Percentiles rank a stretch among this genome's conserved stretches.
Evolutionary conservation across 1,140 invertebrate species (phyloP).

Genomic region (Scaptomyza graminum): DNA sequence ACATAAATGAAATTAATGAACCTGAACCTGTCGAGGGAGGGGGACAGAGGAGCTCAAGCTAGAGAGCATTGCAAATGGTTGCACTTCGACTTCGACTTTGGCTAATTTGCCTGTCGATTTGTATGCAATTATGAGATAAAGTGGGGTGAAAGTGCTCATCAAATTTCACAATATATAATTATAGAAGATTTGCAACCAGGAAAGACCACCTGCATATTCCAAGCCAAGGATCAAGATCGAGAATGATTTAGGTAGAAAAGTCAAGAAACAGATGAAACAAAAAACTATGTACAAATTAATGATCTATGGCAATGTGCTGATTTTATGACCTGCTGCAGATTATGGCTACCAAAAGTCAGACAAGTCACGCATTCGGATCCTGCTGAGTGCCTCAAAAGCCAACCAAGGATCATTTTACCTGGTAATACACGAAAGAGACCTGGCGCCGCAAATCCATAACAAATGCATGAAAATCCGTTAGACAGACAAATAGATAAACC

Average conservation of each 20-base stretch:
- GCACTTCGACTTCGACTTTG: constrained; percentile 19
- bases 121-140: constrained; percentile 75
- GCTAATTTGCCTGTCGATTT: constrained; percentile 69
- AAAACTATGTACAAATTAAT: constrained; percentile 70
- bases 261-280: constrained; percentile 7
- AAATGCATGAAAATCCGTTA: constrained; percentile 82
- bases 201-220: constrained; percentile 56
- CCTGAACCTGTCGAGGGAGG: constrained; percentile 11
- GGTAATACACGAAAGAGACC: constrained; percentile 33
- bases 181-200: constrained; percentile 66
- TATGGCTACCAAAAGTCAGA: constrained; percentile 45
- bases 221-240: neutral
- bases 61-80: constrained; percentile 63
- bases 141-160: constrained; percentile 26
- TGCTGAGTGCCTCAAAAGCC: constrained; percentile 39
- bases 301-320: constrained; percentile 65
- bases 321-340: constrained; percentile 62
- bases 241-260: constrained; percentile 36
- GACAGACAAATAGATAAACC: constrained; percentile 48
- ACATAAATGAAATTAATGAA: constrained; percentile 67
- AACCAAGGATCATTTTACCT: constrained; percentile 37
- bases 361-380: constrained; percentile 46
- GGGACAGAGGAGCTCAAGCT: neutral
- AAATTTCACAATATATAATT: constrained; percentile 52
- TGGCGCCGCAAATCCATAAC: constrained; percentile 82